Conservation (phyloP, 2,113 vertebrate species). For the Argyrosomus japonicus region DNA sequence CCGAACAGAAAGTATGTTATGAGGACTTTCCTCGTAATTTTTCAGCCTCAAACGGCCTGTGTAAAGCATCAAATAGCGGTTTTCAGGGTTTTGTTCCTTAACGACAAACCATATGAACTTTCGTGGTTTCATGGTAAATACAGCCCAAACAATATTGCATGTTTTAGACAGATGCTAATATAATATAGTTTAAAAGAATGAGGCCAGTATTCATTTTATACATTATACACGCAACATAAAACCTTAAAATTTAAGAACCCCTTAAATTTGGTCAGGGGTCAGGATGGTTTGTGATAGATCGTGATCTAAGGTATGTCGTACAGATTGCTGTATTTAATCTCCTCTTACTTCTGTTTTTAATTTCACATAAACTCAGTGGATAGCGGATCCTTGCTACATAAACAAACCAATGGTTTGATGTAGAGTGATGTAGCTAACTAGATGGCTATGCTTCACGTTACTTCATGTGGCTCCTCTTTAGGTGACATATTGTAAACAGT, state of each 20-base stretch:
- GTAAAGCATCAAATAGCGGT: not conserved
- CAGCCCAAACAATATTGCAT: not conserved
- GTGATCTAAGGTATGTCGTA: no score
- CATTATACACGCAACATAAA: not conserved
- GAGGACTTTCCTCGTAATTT: constrained; percentile 36
- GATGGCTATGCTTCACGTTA: no score
- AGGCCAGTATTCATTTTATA: not conserved
- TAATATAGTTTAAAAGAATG: not conserved
- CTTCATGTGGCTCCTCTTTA: no score
- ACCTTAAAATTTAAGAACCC: not conserved
- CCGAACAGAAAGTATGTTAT: not conserved
- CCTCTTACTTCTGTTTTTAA: no score
- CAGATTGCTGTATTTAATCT: no score
- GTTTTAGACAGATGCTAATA: not conserved
- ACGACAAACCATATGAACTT: constrained; percentile 29
- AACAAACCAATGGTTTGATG: no score
- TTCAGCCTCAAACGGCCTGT: not conserved
- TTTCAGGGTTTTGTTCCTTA: not conserved
- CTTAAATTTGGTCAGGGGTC: not conserved
- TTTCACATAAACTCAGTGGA: no score
- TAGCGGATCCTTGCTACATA: no score
- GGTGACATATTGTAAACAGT: no score
- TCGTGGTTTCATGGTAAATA: not conserved
- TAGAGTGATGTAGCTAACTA: no score
- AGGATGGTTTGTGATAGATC: no score